A percentile compares a stretch with the other conserved stretches of the same genome.
Evolutionary conservation across 92 coral and sea anemone species (phyloP).

Genomic region (Epizoanthus illoricatus): DNA sequence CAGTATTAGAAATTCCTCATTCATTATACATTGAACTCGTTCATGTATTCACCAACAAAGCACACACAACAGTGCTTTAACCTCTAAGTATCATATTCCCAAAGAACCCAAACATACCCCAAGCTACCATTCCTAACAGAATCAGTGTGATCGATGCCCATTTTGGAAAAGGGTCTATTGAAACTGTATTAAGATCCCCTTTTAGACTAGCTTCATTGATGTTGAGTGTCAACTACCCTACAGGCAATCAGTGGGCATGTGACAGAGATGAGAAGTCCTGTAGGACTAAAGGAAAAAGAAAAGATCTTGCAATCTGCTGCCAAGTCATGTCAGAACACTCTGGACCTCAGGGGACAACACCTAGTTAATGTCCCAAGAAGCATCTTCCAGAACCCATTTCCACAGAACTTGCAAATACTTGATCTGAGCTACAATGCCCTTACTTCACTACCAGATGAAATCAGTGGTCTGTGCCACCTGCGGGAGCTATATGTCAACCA

Average conservation of each 20-base stretch:
- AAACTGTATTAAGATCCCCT: too few species aligned
- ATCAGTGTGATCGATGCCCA: too few species aligned
- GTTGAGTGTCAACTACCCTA: neutral
- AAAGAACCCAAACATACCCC: too few species aligned
- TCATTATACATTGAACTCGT: too few species aligned
- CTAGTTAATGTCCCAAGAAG: slow-evolving; percentile 51
- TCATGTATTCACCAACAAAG: too few species aligned
- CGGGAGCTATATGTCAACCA: slow-evolving; percentile 69
- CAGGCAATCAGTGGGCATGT: slow-evolving; percentile 38
- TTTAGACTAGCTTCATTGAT: too few species aligned
- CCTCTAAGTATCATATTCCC: too few species aligned
- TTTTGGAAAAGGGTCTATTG: too few species aligned
- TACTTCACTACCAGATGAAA: slow-evolving; percentile 54
- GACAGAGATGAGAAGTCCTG: slow-evolving; percentile 73
- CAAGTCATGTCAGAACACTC: slow-evolving; percentile 67
- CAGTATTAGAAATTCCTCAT: too few species aligned
- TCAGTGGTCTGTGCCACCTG: slow-evolving; percentile 47
- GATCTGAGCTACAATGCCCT: slow-evolving; percentile 79
- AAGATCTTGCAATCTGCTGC: slow-evolving; percentile 72
- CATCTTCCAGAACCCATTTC: slow-evolving; percentile 55
- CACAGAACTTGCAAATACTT: slow-evolving; percentile 45
- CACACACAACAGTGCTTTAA: too few species aligned
- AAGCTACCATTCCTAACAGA: too few species aligned
- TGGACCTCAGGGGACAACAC: slow-evolving; percentile 75
- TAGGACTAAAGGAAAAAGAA: slow-evolving; percentile 73